These are phyloP conservation scores for Poeciliopsis retropinna DNA, from an alignment of 2,113 vertebrate genomes.

Conservation along the genomic window DNA sequence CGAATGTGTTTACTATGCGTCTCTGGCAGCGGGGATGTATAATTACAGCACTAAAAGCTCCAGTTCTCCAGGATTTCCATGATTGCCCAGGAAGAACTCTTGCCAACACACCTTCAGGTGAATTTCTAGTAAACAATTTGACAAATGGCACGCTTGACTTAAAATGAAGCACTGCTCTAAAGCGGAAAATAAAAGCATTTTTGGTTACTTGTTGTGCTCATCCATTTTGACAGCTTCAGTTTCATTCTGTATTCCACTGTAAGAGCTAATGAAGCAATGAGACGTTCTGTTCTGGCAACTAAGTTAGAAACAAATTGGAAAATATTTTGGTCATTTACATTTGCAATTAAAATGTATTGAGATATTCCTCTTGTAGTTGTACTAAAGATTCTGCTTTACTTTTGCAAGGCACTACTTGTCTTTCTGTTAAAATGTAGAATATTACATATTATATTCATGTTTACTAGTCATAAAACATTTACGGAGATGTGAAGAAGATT, in stretches of 20 bases:
- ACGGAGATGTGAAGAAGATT: too few species aligned
- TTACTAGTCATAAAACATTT: too few species aligned
- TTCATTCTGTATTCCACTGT: not conserved
- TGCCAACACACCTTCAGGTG: not conserved
- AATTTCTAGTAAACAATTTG: not conserved
- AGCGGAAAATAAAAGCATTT: not conserved
- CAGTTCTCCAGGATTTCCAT: not conserved
- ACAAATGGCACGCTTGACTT: not conserved
- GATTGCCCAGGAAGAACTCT: not conserved
- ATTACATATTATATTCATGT: too few species aligned
- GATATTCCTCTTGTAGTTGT: not conserved
- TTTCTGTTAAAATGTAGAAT: too few species aligned
- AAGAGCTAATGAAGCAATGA: not conserved
- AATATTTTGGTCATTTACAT: not conserved
- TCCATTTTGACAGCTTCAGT: not conserved
- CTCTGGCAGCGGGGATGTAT: too few species aligned
- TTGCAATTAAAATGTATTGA: not conserved
- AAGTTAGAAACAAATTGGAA: not conserved
- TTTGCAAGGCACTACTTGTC: too few species aligned
- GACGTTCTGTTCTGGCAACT: too few species aligned
- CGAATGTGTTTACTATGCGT: too few species aligned
- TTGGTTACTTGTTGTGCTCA: not conserved
- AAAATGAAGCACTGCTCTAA: not conserved
- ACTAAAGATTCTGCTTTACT: not conserved
- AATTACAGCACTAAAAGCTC: not conserved